Conservation (phyloP, 2,888 invertebrate species). For the Eucera pruinosa region DNA sequence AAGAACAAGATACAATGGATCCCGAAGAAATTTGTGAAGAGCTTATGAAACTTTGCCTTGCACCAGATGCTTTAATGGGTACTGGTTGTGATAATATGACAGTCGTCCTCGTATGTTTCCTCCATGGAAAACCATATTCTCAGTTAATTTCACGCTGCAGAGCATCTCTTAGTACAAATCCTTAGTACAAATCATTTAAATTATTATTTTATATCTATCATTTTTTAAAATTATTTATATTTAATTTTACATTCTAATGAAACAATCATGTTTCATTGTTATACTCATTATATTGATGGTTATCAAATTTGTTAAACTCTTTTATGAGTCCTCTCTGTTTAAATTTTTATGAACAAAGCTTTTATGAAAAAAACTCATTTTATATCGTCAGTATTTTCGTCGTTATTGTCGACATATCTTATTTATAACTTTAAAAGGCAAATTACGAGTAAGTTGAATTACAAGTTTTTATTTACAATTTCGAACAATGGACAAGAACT, state of each 20-base stretch:
- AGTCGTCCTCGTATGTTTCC: constrained; percentile 93
- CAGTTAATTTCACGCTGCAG: constrained; percentile 80
- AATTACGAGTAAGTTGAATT: constrained; percentile 64
- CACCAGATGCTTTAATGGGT: constrained; percentile 98
- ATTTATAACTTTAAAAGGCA: constrained; percentile 22
- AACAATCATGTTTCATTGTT: constrained; percentile 1
- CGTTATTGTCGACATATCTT: constrained; percentile 14
- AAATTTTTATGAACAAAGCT: constrained; percentile 12
- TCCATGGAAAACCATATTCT: constrained; percentile 86
- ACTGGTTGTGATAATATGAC: constrained; percentile 99
- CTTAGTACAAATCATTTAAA: constrained; percentile 39
- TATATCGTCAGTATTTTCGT: constrained; percentile 16
- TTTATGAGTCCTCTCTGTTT: neutral
- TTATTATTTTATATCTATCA: constrained; percentile 26
- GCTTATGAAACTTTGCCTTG: constrained; percentile 96
- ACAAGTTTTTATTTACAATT: constrained; percentile 81
- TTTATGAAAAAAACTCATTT: constrained; percentile 6
- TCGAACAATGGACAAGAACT: constrained; percentile 76
- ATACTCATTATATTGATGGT: neutral
- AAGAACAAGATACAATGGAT: constrained; percentile 89
- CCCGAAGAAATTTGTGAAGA: constrained; percentile 98
- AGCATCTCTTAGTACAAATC: constrained; percentile 55
- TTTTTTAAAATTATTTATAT: constrained; percentile 27
- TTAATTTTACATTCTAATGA: constrained; percentile 22
- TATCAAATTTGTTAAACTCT: constrained; percentile 1